Base-by-base conservation (phyloP, 2,888 invertebrate genomes). In the Aricia artaxerxes region DNA sequence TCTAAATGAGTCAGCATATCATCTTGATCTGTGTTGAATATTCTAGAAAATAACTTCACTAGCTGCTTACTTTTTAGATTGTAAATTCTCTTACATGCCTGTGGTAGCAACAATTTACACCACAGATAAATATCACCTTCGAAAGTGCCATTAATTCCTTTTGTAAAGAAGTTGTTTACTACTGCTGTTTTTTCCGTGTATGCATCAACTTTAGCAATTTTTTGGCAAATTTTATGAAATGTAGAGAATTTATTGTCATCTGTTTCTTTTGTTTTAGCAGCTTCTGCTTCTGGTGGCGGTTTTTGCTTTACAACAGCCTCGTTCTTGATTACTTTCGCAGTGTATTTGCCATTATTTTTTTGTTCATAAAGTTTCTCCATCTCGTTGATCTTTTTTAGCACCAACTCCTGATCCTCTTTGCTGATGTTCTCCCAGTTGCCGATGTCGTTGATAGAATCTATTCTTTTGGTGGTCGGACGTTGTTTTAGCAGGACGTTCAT, bases 11-110 rank as follows among this genome's bases (percentile, higher is more conserved):
- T 96, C 9, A 97, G 90, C 98, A 99, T 98, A 75, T 96, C 97
- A 83, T 97, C 96, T 81, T 96, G 96, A 89, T 97, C 96, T 0
- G 95, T 95, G 3, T 94, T 91, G 83, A 99, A 97, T 81, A 99
- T 96, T 90, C 96, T 96, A 75, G 98, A 97, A 88, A 98, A 99
- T 73, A 98, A 90, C 91, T 99, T 99, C 0, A 98, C 94, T 79
- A 99, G 94, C 87, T 98, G 98, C 88, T 98, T 98, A 87, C 97
- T 98, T 93, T 98, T 98, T 77, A 99, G 92, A 93, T 99, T 99
- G 88, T 99, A 99, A 57, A 98, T 96, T 81, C 98, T 95, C 88
- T 98, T 98, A 16, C 96, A 95, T 44, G 97, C 97, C 76, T 96
- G 97, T 0, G 99, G 99, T 78, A 99, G 91, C 38, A 99, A 90